phyloP scores from a whole-genome alignment of 1,140 invertebrate genomes.

The Plectrocnemia conspersa region DNA sequence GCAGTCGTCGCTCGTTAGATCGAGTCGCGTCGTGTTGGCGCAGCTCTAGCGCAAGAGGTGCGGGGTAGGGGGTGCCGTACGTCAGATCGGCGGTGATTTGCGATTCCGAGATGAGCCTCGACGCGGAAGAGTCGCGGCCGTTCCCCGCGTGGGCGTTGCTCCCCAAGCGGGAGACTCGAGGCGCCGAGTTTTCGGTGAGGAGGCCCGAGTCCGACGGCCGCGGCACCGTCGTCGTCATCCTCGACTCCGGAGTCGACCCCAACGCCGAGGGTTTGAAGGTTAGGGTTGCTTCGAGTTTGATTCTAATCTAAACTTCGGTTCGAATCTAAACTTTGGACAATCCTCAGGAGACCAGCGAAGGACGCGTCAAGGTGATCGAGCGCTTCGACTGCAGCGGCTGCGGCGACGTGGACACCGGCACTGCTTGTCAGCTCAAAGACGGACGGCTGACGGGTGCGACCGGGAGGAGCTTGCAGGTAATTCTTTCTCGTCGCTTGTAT shows the following conservation, averaged over 20 bases:
- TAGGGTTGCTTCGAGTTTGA: conserved; percentile 39
- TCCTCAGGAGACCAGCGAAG: conserved; percentile 79
- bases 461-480: conserved; percentile 82
- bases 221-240: conserved; percentile 87
- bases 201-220: conserved; percentile 92
- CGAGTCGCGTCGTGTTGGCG: no score
- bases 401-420: conserved; percentile 66
- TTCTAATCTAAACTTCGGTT: no score
- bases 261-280: conserved; percentile 91
- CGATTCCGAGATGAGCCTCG: background rate
- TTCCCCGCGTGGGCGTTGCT: conserved; percentile 77
- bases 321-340: conserved; percentile 16
- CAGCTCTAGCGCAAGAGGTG: no score
- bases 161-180: conserved; percentile 95
- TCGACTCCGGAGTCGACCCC: conserved; percentile 97
- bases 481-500: no score
- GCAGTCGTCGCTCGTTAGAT: no score
- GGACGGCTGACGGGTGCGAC: conserved; percentile 79
- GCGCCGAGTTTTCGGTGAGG: conserved; percentile 81
- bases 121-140: conserved; percentile 40
- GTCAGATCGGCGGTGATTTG: conserved; percentile 6
- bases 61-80: no score
- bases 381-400: conserved; percentile 92
- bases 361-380: conserved; percentile 90
- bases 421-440: conserved; percentile 51